Base-by-base conservation (phyloP, 2,888 invertebrate species). In the Perizoma affinitatum region DNA sequence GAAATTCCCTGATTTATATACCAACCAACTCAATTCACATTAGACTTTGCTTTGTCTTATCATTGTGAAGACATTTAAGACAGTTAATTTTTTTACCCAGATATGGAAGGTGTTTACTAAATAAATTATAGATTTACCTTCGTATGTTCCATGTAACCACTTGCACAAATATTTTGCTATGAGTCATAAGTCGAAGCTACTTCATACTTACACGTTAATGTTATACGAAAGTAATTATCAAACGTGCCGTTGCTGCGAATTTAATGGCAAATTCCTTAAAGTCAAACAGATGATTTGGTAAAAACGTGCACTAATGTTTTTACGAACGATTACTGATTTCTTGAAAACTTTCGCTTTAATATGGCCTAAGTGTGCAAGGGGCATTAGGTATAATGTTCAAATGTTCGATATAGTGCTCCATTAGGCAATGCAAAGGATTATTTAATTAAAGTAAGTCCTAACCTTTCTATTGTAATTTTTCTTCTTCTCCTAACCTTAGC, bases 231-330 rank as follows among this genome's bases (percentile, higher is more conserved):
- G 54, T 59, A 43, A 60, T 47, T 65, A 55, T 44, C 47, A 61
- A 51, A 63, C 66, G 66, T 66, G 66, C 63, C 58, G 58, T 58
- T 48, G 44, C 43, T 58, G 56, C 58, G 22, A 58, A 60, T 53
- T 56, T 57, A 61, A 63, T 63, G 63, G 51, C 61, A 54, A 58
- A 59, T 61, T 56, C 58, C 53, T 54, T 38, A 41, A 66, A 50
- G 43, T 48, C 57, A 51, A 34, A 52, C 46, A 35, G 53, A 50
- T 43, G 33, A 53, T 41, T 35, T 51, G 46, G 44, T 55, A 11
- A 47, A 22, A 52, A 41, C 46, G 36, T 52, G 46, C 42, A 45
- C 34, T n/a, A 46, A 11, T 33, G 9, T 44, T 33, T 52, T 10
- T 10, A 10, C 35, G 10, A 34, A 9, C n/a, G 34, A 46, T 42